A percentile compares a stretch with the other conserved stretches of the same genome.
phyloP scores from a whole-genome alignment of 2,888 invertebrate genomes.

The Petrophora chlorosata region DNA sequence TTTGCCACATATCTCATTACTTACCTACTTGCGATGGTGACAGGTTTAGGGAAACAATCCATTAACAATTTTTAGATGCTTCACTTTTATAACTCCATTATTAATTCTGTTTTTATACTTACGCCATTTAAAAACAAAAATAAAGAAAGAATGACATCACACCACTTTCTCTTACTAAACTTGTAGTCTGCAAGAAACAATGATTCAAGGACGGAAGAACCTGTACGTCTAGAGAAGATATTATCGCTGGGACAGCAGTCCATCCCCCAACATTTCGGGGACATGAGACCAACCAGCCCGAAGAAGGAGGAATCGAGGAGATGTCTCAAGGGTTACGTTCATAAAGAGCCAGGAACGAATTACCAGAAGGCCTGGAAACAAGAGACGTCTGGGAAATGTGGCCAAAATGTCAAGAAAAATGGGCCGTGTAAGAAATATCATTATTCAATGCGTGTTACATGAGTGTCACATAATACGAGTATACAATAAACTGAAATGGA shows the following conservation, averaged over 20 bases:
- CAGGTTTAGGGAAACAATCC: no score
- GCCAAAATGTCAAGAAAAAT: constrained; percentile 48
- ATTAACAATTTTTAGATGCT: no score
- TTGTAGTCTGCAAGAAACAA: constrained; percentile 42
- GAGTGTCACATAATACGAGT: no score
- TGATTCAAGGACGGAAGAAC: constrained; percentile 26
- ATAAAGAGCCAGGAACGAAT: constrained; percentile 7
- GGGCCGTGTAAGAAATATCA: constrained; percentile 54
- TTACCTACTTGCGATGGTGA: no score
- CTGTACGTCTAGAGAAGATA: constrained; percentile 30
- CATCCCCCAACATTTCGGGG: constrained; percentile 26
- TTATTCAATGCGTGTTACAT: background rate
- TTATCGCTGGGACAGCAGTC: constrained; percentile 35
- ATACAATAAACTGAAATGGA: no score
- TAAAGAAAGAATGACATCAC: no score
- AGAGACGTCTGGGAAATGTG: constrained; percentile 13
- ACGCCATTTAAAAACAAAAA: no score
- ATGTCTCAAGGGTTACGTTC: constrained; percentile 5
- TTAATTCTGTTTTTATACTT: no score
- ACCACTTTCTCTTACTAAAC: no score
- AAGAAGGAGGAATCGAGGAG: constrained; percentile 26
- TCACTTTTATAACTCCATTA: no score
- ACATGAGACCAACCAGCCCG: constrained; percentile 24
- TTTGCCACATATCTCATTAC: no score
- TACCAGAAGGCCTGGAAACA: constrained; percentile 13